Conservation (phyloP, 1,140 invertebrate genomes). For the Acyrthosiphon pisum region DNA sequence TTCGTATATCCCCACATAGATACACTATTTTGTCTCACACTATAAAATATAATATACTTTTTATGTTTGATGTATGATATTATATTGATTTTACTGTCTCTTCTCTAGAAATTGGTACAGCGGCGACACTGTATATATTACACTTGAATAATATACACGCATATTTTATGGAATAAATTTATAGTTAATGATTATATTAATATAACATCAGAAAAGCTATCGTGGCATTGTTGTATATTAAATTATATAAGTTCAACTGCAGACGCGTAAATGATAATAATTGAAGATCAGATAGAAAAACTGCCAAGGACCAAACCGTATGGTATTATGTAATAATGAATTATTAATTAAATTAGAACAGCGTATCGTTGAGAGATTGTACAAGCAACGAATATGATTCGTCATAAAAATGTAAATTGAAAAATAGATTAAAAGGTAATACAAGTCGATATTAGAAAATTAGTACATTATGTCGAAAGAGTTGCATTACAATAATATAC, state of each 20-base stretch:
- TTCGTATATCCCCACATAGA: neutral
- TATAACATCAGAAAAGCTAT: too few relatives aligned
- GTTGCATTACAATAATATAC: neutral
- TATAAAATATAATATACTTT: neutral
- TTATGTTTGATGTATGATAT: neutral
- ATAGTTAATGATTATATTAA: neutral
- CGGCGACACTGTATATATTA: neutral
- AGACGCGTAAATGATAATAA: neutral
- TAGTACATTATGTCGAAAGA: neutral
- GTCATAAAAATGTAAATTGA: neutral
- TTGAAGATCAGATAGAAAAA: constrained; percentile 15
- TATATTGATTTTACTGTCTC: neutral
- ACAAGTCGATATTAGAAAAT: neutral
- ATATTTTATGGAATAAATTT: neutral
- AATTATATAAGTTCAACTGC: neutral
- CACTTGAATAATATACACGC: too few relatives aligned
- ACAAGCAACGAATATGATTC: neutral
- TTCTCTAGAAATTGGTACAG: neutral
- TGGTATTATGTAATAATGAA: neutral
- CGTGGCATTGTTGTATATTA: neutral
- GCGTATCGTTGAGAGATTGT: neutral
- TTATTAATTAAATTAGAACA: constrained; percentile 8
- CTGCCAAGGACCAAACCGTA: neutral
- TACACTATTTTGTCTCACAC: neutral
- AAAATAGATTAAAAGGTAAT: neutral